phyloP scores from a whole-genome alignment of 1,140 invertebrate genomes.

The Drosophila pachea region DNA sequence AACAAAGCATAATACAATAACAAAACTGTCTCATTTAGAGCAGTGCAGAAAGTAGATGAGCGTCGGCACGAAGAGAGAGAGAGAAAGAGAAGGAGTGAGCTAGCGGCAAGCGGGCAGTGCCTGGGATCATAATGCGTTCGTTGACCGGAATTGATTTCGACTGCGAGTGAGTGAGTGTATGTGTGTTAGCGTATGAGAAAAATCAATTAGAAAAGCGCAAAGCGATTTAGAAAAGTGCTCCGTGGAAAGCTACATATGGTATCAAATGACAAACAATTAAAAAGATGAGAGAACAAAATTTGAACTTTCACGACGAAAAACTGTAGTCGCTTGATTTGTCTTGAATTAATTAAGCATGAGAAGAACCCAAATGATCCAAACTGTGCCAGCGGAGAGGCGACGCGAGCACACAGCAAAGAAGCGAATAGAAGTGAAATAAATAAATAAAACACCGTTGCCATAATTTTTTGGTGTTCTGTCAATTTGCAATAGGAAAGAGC shows the following conservation, averaged over 20 bases:
- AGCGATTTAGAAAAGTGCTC: slow-evolving; percentile 50
- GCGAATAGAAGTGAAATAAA: background rate
- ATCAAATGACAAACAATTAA: slow-evolving; percentile 41
- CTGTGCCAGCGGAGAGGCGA: slow-evolving; percentile 25
- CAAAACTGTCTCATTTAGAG: slow-evolving; percentile 20
- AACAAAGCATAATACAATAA: slow-evolving; percentile 1
- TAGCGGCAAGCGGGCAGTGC: slow-evolving; percentile 2
- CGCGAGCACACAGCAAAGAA: slow-evolving; percentile 5
- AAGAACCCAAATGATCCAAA: slow-evolving; percentile 22
- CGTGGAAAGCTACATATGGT: slow-evolving; percentile 40
- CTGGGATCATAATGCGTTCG: slow-evolving; percentile 63
- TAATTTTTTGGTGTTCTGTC: slow-evolving; percentile 24
- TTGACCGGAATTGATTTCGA: slow-evolving; percentile 55
- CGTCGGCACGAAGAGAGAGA: background rate
- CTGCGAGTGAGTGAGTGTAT: background rate
- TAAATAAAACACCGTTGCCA: slow-evolving; percentile 33
- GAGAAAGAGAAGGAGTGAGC: background rate
- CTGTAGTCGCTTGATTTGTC: slow-evolving; percentile 32
- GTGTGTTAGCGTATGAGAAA: slow-evolving; percentile 47
- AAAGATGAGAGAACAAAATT: slow-evolving; percentile 59
- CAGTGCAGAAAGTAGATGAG: background rate
- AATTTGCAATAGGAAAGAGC: slow-evolving; percentile 30
- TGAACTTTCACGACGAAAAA: slow-evolving; percentile 59
- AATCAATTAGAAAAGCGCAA: slow-evolving; percentile 73
- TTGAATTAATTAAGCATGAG: slow-evolving; percentile 59